Base-by-base conservation (phyloP, 2,113 vertebrate species). In the Phalacrocorax carbo region DNA sequence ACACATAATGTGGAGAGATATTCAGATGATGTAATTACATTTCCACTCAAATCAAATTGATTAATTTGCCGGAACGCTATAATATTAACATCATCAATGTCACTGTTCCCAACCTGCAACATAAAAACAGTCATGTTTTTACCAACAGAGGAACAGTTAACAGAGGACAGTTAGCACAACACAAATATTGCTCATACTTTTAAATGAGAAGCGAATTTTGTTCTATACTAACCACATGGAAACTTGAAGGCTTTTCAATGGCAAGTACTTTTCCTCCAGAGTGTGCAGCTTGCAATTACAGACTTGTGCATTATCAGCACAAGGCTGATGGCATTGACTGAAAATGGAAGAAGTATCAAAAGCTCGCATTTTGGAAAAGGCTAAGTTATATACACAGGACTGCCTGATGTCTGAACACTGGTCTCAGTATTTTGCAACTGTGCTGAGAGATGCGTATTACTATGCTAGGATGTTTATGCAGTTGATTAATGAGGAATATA, bases 41-140 rank as follows among this genome's bases (percentile, higher is more conserved):
- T 99, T 88, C 99, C 99, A 78, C 99, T 99, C 54, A 99, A 97
- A 94, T 99, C 99, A 93, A 99, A 99, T 7, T 99, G 99, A 98
- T 99, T 99, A 92, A 99, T 99, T 97, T 99, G 99, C 90, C 99
- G 98, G 97, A 99, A 99, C 2, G 99, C 99, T 54, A 99, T 99
- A 90, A 99, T 99, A 97, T 99, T 99, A 76, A 99, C 96, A 5
- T 99, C 99, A 72, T 98, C 99, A 20, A 99, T 98, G 98, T 99
- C 99, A 34, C 92, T 98, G 90, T 97, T 98, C 77, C 98, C 99
- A 44, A 99, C 99, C 99, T 99, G 94, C 68, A 88, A 82, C 4
- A 42, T 9, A 91, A 44, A 83, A 65, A 64, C 36, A 38, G 29
- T 30, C 58, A 23, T 4, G 12, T 9, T 65, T 72, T 78, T 13